Conservation (phyloP, 2,797 vertebrate species). For the Carapus acus region DNA sequence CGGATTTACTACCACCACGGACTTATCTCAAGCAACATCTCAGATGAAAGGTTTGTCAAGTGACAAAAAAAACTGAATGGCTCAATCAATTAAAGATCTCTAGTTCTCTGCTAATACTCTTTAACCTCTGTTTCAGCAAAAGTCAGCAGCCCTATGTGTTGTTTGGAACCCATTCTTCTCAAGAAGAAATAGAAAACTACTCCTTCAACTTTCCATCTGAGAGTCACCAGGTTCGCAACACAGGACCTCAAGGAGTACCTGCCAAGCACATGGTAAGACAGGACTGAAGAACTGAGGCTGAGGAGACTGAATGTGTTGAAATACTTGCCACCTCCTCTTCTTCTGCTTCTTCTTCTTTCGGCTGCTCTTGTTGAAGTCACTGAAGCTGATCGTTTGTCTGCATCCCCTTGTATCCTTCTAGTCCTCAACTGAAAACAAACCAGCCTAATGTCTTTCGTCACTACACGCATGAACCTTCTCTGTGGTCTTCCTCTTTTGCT, state of each 20-base stretch:
- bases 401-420: too few relatives aligned
- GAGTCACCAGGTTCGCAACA: slow-evolving; percentile 89
- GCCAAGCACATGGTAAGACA: slow-evolving; percentile 89
- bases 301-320: too few relatives aligned
- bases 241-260: slow-evolving; percentile 75
- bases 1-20: slow-evolving; percentile 92
- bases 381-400: too few relatives aligned
- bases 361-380: too few relatives aligned
- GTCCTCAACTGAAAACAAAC: too few relatives aligned
- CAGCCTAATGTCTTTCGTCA: too few relatives aligned
- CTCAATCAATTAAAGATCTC: neutral
- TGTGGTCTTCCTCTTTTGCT: too few relatives aligned
- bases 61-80: neutral
- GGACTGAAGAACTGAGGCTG: slow-evolving; percentile 2
- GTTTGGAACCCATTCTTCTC: slow-evolving; percentile 88
- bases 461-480: too few relatives aligned
- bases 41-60: slow-evolving; percentile 81
- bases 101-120: neutral
- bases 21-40: slow-evolving; percentile 91
- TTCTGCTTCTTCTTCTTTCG: too few relatives aligned
- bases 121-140: slow-evolving; percentile 66
- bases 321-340: too few relatives aligned
- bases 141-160: slow-evolving; percentile 86
- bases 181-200: slow-evolving; percentile 82
- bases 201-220: slow-evolving; percentile 95